phyloP scores from a whole-genome alignment of 2,113 vertebrate species.

The Neogobius melanostomus region DNA sequence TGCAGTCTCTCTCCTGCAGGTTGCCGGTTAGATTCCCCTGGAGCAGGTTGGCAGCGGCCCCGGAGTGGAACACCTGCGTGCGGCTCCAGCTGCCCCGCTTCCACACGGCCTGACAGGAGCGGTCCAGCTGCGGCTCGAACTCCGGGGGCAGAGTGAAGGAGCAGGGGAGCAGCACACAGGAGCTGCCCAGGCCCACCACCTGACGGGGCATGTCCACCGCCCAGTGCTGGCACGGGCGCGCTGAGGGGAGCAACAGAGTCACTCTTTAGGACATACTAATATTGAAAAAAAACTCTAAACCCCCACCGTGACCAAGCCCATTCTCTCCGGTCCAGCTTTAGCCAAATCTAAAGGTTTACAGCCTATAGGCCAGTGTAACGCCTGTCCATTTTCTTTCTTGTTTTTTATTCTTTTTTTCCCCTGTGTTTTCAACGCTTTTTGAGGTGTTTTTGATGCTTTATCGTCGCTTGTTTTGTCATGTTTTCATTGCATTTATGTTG shows the following conservation, averaged over 20 bases:
- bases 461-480: too few species aligned
- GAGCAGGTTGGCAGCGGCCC: conserved; percentile 22
- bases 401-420: too few species aligned
- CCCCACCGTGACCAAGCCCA: not conserved
- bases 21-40: conserved; percentile 53
- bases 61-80: conserved; percentile 57
- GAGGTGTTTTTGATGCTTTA: too few species aligned
- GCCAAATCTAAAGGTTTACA: too few species aligned
- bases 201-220: conserved; percentile 39
- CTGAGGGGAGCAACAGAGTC: conserved; percentile 30
- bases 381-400: too few species aligned
- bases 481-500: too few species aligned
- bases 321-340: too few species aligned
- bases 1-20: conserved; percentile 58
- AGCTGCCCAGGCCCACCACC: conserved; percentile 52
- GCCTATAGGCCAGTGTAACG: too few species aligned
- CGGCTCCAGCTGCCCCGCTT: conserved; percentile 26
- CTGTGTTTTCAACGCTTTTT: too few species aligned
- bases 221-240: conserved; percentile 36
- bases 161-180: conserved; percentile 62
- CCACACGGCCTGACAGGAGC: conserved; percentile 59
- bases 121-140: conserved; percentile 32
- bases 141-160: conserved; percentile 31
- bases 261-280: not conserved
- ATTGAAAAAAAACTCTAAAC: not conserved